Percentiles rank a stretch among this genome's conserved stretches.
Evolutionary conservation across 2,113 vertebrate species (phyloP).

Genomic region (Microcebus ravelobensis): DNA sequence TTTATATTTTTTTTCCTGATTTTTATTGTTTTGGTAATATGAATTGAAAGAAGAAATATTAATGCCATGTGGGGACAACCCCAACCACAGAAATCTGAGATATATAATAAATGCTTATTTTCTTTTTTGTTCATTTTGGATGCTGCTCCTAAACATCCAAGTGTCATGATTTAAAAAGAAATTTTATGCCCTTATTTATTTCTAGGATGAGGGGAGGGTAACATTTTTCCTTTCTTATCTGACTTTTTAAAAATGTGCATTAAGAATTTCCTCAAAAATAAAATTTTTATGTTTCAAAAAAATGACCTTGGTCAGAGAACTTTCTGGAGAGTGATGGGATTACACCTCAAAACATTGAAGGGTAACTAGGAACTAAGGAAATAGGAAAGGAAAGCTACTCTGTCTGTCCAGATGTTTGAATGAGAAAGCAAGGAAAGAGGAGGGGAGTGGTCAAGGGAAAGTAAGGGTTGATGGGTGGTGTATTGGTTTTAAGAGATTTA

Average conservation of each 20-base stretch:
- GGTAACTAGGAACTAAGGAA: background rate
- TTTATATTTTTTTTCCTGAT: constrained; percentile 79
- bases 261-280: constrained; percentile 85
- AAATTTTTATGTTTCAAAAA: constrained; percentile 79
- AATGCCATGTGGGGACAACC: constrained; percentile 66
- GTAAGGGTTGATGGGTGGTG: background rate
- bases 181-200: constrained; percentile 84
- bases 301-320: background rate
- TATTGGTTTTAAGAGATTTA: background rate
- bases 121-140: constrained; percentile 82
- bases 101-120: constrained; percentile 81
- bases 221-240: constrained; percentile 81
- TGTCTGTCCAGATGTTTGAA: background rate
- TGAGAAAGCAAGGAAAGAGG: background rate
- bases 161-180: constrained; percentile 81
- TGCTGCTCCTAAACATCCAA: constrained; percentile 87
- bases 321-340: background rate
- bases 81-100: constrained; percentile 83
- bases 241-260: constrained; percentile 83
- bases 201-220: constrained; percentile 82
- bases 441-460: background rate
- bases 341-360: background rate
- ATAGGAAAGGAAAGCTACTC: background rate
- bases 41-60: constrained; percentile 81
- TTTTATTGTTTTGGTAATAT: constrained; percentile 83